Percentiles rank a stretch among this genome's conserved stretches.
Evolutionary conservation across 2,113 vertebrate genomes (phyloP).

Genomic region (Engystomops pustulosus): DNA sequence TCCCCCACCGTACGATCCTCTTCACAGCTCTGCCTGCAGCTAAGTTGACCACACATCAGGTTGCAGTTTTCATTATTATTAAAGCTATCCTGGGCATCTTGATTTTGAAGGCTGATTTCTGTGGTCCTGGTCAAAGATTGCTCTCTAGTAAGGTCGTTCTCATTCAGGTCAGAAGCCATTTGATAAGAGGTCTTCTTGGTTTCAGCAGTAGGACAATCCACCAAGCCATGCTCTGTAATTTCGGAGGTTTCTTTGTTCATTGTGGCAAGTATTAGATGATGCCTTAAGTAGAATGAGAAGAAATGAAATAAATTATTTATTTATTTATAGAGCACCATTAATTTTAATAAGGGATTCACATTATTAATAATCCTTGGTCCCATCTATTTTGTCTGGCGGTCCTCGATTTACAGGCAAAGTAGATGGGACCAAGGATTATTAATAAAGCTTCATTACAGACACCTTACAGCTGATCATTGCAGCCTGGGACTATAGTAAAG

Average conservation of each 20-base stretch:
- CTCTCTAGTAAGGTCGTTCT: slow-evolving; percentile 72
- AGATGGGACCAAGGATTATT: no score
- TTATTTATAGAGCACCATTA: no score
- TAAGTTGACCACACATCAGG: slow-evolving; percentile 61
- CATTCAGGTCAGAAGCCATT: slow-evolving; percentile 77
- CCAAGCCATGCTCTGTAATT: slow-evolving; percentile 67
- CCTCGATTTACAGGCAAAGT: no score
- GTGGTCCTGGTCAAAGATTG: slow-evolving; percentile 63
- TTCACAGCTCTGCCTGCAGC: slow-evolving; percentile 58
- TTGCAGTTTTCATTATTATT: slow-evolving; percentile 77
- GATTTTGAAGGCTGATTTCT: slow-evolving; percentile 63
- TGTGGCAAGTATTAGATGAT: slow-evolving; percentile 70
- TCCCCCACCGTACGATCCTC: slow-evolving; percentile 61
- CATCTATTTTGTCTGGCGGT: no score
- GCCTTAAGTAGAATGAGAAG: slow-evolving; percentile 64
- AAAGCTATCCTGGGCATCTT: slow-evolving; percentile 75
- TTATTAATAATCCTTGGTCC: no score
- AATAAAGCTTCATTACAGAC: no score
- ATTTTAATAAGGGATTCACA: no score
- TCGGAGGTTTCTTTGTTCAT: slow-evolving; percentile 76
- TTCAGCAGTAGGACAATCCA: slow-evolving; percentile 62
- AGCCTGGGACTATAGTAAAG: no score
- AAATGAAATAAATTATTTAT: not conserved
- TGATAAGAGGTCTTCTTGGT: slow-evolving; percentile 62
- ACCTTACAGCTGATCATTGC: no score